Evolutionary conservation across 2,888 invertebrate genomes (phyloP).

Genomic region (Conus canariensis): DNA sequence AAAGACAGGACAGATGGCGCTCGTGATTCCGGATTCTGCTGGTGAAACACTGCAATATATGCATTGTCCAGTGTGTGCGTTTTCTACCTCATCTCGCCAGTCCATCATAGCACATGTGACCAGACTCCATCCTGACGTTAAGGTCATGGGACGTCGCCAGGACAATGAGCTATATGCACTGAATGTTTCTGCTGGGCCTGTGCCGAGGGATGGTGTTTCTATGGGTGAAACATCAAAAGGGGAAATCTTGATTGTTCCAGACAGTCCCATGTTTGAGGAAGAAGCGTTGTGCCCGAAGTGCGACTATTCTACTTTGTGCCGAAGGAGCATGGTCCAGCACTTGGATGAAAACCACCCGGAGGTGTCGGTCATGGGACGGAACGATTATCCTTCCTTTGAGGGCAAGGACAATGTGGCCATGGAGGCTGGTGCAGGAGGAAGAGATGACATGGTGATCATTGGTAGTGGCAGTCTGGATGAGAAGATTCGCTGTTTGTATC

Average conservation of each 20-base stretch:
- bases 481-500: slow-evolving; percentile 53
- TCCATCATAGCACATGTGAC: slow-evolving; percentile 53
- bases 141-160: slow-evolving; percentile 48
- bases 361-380: slow-evolving; percentile 53
- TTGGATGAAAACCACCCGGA: slow-evolving; percentile 54
- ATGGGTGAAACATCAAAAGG: slow-evolving; percentile 42
- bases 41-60: slow-evolving; percentile 61
- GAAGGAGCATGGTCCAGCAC: slow-evolving; percentile 53
- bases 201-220: not conserved
- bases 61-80: slow-evolving; percentile 63
- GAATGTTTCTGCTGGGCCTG: not conserved
- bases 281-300: slow-evolving; percentile 58
- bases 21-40: slow-evolving; percentile 53
- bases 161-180: slow-evolving; percentile 41
- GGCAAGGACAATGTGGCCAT: slow-evolving; percentile 22
- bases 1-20: slow-evolving; percentile 37
- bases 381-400: slow-evolving; percentile 50
- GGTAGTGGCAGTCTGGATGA: slow-evolving; percentile 56
- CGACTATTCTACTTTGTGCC: slow-evolving; percentile 53
- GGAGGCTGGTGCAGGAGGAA: slow-evolving; percentile 41
- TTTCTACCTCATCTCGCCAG: slow-evolving; percentile 47
- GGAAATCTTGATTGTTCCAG: slow-evolving; percentile 53
- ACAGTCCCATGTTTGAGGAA: slow-evolving; percentile 52
- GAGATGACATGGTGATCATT: slow-evolving; percentile 53
- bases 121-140: slow-evolving; percentile 50